Evolutionary conservation across 2,888 invertebrate genomes (phyloP), one percentile per base, ranked within the genome.

Genomic region (Schizaphis graminum): DNA sequence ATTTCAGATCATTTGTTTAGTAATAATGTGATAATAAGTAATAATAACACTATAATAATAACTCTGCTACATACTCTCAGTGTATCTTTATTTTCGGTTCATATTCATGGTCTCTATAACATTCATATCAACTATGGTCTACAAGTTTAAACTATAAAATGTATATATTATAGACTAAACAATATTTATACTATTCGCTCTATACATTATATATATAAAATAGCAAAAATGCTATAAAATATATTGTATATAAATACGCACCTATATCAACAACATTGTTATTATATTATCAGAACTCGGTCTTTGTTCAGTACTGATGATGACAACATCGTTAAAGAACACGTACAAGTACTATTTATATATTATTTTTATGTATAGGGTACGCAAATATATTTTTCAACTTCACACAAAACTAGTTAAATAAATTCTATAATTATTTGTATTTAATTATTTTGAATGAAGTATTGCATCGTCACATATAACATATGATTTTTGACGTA

Each of bases 301-400:
- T 91, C 91, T 85, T 91, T 91, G 89, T 89, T 91, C 57, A 44
- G 85, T 57, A 44, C 56, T 24, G 91, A 57, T 85, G 91, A 85
- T 91, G 91, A 91, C 91, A 91, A 91, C 91, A 91, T 91, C 56
- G 84, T 35, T 16, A 28, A 8, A 85, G 44, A 85, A 91, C 56
- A 91, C 56, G 91, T 57, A 41, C 56, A 57, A 28, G 56, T 77
- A 85, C 91, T 85, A 91, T 91, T 85, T 91, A 91, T 57, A 53
- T 56, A 16, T 87, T 87, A 47, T 87, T 87, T 87, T 44, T n/a
- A 85, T 85, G 57, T 44, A 85, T n/a, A 91, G 16, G 44, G 44
- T 24, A 24, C n/a, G n/a, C 56, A 56, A 77, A 53, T 53, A 56
- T 35, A n/a, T 21, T 24, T n/a, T 24, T 61, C 10, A 41, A 44